Conservation (phyloP, 2,113 vertebrate genomes). For the Pongo pygmaeus region DNA sequence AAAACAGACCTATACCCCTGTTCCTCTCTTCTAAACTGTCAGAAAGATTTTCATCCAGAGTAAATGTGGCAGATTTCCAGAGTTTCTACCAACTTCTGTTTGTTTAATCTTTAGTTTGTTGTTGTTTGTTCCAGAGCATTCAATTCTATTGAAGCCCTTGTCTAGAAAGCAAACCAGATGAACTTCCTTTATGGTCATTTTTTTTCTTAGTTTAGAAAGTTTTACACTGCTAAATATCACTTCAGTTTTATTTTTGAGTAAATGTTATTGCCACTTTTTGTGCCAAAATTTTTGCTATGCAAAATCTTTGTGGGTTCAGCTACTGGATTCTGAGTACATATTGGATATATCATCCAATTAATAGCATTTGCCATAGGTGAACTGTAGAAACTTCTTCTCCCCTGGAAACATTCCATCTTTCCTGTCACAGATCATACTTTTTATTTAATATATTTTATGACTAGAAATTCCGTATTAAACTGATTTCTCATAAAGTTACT, state of each 20-base stretch:
- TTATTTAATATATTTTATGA: constrained; percentile 33
- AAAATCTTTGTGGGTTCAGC: constrained; percentile 49
- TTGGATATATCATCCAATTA: constrained; percentile 44
- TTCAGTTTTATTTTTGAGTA: constrained; percentile 59
- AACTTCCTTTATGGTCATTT: constrained; percentile 49
- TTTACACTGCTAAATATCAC: constrained; percentile 52
- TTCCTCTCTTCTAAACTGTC: background rate
- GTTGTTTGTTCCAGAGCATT: background rate
- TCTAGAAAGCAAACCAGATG: constrained; percentile 44
- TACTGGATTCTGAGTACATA: constrained; percentile 15
- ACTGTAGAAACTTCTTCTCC: constrained; percentile 25
- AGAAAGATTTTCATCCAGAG: constrained; percentile 36
- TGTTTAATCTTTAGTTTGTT: background rate
- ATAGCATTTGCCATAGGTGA: constrained; percentile 55
- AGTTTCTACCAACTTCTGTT: background rate
- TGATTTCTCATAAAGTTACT: constrained; percentile 21
- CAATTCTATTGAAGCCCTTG: background rate
- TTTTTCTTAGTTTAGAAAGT: constrained; percentile 52
- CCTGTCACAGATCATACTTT: background rate
- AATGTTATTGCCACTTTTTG: constrained; percentile 47
- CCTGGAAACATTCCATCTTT: background rate
- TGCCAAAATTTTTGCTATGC: constrained; percentile 51
- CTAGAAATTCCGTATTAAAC: background rate
- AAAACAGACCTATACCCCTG: background rate
- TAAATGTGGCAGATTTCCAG: constrained; percentile 54